Evolutionary conservation across 2,888 invertebrate genomes (phyloP).

Genomic region (Gandaritis pyraliata): DNA sequence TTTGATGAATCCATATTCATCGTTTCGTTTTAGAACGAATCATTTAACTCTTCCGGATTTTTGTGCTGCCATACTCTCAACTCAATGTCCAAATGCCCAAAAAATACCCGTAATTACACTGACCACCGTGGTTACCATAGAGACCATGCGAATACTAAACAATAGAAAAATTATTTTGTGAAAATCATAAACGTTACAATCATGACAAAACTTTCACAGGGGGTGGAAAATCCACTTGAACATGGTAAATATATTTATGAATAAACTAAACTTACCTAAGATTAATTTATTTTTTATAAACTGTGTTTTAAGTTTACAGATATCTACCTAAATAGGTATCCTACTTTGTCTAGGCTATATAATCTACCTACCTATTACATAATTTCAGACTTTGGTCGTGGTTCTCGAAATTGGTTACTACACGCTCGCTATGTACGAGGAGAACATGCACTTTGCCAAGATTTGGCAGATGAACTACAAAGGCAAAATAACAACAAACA

Average conservation of each 20-base stretch:
- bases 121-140: conserved; percentile 1
- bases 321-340: too few species aligned
- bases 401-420: conserved; percentile 73
- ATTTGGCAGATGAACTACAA: conserved; percentile 69
- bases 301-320: too few species aligned
- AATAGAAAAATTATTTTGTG: background rate
- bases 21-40: conserved; percentile 5
- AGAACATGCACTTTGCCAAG: conserved; percentile 68
- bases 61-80: conserved; percentile 17
- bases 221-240: conserved; percentile 39
- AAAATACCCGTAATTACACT: background rate
- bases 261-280: too few species aligned
- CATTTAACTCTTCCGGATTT: conserved; percentile 4
- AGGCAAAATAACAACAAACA: conserved; percentile 65
- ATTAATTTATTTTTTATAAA: too few species aligned
- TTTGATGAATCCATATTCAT: too few species aligned
- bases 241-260: conserved; percentile 36
- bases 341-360: too few species aligned
- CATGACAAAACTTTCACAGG: conserved; percentile 44
- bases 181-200: background rate
- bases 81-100: background rate
- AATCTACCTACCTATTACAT: too few species aligned
- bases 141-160: background rate
- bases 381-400: conserved; percentile 55
- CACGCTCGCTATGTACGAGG: conserved; percentile 77